Evolutionary conservation across 2,888 invertebrate genomes (phyloP).

Genomic region (Caenorhabditis sp.): DNA sequence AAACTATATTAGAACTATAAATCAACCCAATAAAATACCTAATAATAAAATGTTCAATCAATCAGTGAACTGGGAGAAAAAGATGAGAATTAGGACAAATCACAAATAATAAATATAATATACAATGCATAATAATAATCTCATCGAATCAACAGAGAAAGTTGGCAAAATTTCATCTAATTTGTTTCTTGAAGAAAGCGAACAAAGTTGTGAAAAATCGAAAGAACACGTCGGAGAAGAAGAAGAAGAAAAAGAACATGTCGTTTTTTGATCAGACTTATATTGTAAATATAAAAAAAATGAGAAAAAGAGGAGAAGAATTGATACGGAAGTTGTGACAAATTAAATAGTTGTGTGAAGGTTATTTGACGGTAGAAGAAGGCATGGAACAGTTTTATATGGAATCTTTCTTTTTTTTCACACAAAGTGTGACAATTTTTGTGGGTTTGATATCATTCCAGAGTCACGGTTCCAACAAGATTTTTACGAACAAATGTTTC

Average conservation of each 20-base stretch:
- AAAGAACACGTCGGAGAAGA: background rate
- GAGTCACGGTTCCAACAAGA: too few species aligned
- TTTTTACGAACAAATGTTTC: too few species aligned
- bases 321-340: constrained; percentile 1
- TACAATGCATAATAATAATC: background rate
- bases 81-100: constrained; percentile 7
- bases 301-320: background rate
- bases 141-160: constrained; percentile 3
- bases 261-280: background rate
- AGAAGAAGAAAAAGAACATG: background rate
- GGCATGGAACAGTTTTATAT: too few species aligned
- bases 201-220: constrained; percentile 5
- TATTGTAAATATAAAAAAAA: background rate
- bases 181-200: constrained; percentile 1
- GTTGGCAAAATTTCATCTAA: constrained; percentile 7
- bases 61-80: background rate
- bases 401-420: too few species aligned
- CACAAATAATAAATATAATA: constrained; percentile 2
- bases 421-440: too few species aligned
- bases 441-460: too few species aligned
- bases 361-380: background rate
- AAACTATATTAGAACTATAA: background rate
- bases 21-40: background rate
- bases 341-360: constrained; percentile 1
- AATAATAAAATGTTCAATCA: constrained; percentile 3